phyloP scores from a whole-genome alignment of 2,113 vertebrate species.

The Pygoscelis adeliae region DNA sequence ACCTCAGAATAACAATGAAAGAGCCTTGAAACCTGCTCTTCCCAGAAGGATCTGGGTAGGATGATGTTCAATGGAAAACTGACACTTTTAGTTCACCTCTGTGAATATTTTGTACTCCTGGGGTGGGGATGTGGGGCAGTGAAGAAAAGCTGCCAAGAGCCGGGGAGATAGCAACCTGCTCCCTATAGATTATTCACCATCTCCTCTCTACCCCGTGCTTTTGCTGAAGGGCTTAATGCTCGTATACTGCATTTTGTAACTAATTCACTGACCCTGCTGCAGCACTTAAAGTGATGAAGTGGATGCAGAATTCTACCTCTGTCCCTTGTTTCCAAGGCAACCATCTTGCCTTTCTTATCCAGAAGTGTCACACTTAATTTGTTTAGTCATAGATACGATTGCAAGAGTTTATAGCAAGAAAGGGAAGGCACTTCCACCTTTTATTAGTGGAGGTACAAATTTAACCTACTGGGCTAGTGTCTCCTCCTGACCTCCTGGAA shows the following conservation, averaged over 20 bases:
- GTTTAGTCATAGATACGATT: neutral
- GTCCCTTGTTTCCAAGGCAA: slow-evolving; percentile 64
- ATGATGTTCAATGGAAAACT: neutral
- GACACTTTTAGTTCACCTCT: neutral
- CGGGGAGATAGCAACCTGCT: neutral
- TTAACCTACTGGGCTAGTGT: neutral
- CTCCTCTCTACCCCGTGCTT: neutral
- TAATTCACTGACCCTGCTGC: slow-evolving; percentile 56
- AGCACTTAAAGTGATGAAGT: slow-evolving; percentile 54
- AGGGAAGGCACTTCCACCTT: neutral
- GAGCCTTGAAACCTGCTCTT: neutral
- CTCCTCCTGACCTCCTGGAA: neutral
- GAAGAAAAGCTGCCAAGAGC: neutral
- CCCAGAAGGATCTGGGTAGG: neutral
- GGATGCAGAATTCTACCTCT: slow-evolving; percentile 61
- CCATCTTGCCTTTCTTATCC: slow-evolving; percentile 44
- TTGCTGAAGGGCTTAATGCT: slow-evolving; percentile 31
- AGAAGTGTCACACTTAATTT: slow-evolving; percentile 49
- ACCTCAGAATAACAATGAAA: neutral
- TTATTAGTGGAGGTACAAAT: neutral
- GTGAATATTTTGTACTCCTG: neutral
- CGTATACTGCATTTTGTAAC: neutral
- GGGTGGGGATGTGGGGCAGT: neutral
- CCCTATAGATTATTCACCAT: neutral
- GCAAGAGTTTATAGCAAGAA: neutral